Conservation (phyloP, 2,113 vertebrate genomes). For the Zeus faber region DNA sequence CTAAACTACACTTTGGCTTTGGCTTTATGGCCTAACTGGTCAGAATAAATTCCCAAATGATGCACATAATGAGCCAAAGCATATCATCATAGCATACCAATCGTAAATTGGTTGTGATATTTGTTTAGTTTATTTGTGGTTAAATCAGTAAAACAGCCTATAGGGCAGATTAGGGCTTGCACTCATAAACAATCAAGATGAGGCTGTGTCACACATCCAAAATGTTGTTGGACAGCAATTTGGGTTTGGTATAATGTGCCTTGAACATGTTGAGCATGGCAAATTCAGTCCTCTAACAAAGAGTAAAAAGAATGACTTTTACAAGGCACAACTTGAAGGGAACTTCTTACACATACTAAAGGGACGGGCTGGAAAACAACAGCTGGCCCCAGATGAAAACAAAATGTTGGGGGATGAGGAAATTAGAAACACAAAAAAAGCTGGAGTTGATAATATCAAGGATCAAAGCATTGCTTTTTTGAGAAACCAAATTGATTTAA, state of each 20-base stretch:
- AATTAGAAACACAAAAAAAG: constrained; percentile 77
- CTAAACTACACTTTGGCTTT: no score
- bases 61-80: no score
- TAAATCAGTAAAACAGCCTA: no score
- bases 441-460: constrained; percentile 74
- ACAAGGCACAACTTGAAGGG: constrained; percentile 40
- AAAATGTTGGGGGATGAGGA: constrained; percentile 65
- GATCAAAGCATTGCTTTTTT: constrained; percentile 71
- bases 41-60: no score
- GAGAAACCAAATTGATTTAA: constrained; percentile 62
- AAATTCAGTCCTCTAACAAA: constrained; percentile 39
- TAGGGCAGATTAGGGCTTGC: no score
- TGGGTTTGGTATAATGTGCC: constrained; percentile 8
- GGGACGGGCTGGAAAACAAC: constrained; percentile 71
- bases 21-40: no score
- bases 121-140: no score
- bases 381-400: constrained; percentile 75
- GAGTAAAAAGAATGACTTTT: constrained; percentile 53
- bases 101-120: no score
- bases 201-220: no score
- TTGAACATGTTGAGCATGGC: constrained; percentile 28
- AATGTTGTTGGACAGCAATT: constrained; percentile 14
- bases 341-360: constrained; percentile 59
- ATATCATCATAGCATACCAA: no score
- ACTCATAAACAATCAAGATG: no score